Base-by-base conservation (phyloP, 2,888 invertebrate species). In the Tenthredo livida region DNA sequence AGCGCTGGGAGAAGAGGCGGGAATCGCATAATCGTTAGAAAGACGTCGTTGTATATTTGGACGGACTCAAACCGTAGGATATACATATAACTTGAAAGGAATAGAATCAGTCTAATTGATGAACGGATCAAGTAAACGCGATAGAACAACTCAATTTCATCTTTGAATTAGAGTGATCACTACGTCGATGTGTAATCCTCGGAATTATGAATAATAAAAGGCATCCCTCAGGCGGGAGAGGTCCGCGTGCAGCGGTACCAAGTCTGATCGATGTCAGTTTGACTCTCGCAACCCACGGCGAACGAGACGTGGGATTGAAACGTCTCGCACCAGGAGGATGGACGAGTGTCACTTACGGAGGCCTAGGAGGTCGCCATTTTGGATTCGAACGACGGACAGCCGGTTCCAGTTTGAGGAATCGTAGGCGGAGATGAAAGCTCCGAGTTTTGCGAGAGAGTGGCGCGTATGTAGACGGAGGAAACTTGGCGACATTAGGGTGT, bases 381-480 rank as follows among this genome's bases (percentile, higher is more conserved):
- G 91, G 89, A 92, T 91, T 91, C 90, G 88, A 80, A 5, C 25
- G 47, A 47, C 67, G 86, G 87, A 87, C 88, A 86, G 87, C 86
- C 87, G 89, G 89, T 88, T 88, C 87, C 91, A 90, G 92, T 92
- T 92, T 91, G 92, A 92, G 91, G 92, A 90, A 92, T 92, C 92
- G 93, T 93, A 92, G 93, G 92, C 92, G 92, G 92, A 92, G 92
- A 92, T 92, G 92, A 90, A 90, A 92, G 91, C 90, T 91, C 91
- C 91, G 90, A 89, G 90, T 87, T n/a, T 40, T 21, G 37, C 17
- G 29, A 70, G 54, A 17, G 65, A 12, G 15, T 25, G 43, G n/a
- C 58, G 33, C n/a, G 12, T 47, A 47, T 47, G n/a, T 7, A 54
- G 54, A 54, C 6, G 54, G 17, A 40, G n/a, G n/a, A 47, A n/a